phyloP scores from a whole-genome alignment of 2,888 invertebrate species.

The Diarsia dahlii region DNA sequence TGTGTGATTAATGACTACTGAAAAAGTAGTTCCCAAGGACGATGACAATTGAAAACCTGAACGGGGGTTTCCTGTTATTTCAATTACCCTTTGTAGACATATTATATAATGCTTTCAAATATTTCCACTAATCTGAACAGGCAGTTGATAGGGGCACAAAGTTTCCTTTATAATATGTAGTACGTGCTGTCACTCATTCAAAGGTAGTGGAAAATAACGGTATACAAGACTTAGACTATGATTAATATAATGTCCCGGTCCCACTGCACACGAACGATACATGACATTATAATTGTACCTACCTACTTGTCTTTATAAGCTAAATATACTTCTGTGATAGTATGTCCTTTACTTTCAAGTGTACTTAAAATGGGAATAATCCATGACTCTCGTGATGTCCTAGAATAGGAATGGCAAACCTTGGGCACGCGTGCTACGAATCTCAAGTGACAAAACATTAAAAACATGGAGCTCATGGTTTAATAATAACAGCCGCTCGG shows the following conservation, averaged over 20 bases:
- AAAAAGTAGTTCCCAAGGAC: too few relatives aligned
- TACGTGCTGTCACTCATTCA: neutral
- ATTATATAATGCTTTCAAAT: neutral
- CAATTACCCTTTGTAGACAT: neutral
- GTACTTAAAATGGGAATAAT: conserved; percentile 1
- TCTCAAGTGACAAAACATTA: neutral
- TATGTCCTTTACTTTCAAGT: neutral
- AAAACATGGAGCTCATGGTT: neutral
- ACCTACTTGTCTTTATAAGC: neutral
- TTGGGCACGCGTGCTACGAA: neutral
- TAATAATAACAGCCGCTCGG: too few relatives aligned
- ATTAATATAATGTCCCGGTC: conserved; percentile 25
- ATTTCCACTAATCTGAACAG: neutral
- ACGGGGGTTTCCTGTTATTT: neutral
- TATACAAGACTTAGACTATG: neutral
- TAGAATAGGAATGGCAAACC: neutral
- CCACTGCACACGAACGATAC: neutral
- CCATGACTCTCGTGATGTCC: neutral
- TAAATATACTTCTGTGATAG: neutral
- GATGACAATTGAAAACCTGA: neutral
- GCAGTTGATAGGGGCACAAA: too few relatives aligned
- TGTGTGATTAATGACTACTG: neutral
- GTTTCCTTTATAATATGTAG: neutral
- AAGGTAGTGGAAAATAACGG: neutral
- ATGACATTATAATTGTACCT: neutral